These are phyloP conservation scores for Sarotherodon lohbergeri DNA, from an alignment of 2,113 vertebrate species.

Conservation along the genomic window DNA sequence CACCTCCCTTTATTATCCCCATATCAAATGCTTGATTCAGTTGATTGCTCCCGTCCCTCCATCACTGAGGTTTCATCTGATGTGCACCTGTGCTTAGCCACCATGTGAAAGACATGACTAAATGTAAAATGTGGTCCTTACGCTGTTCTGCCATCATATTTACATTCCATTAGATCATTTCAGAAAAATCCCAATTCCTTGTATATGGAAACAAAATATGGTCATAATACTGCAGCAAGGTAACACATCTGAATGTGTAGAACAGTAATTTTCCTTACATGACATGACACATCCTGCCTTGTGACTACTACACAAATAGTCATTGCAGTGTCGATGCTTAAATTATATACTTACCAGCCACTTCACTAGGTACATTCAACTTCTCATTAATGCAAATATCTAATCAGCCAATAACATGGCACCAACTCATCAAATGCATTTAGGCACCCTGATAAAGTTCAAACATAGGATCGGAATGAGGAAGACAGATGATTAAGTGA, in stretches of 20 bases:
- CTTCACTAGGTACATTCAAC: not conserved
- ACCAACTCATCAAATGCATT: not conserved
- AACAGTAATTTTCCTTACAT: not conserved
- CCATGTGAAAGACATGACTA: slow-evolving; percentile 17
- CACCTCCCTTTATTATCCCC: not conserved
- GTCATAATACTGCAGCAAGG: not conserved
- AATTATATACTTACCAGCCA: not conserved
- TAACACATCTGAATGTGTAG: not conserved
- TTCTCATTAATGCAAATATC: not conserved
- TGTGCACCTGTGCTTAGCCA: slow-evolving; percentile 42
- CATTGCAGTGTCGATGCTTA: not conserved
- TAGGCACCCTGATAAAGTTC: not conserved
- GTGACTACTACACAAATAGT: not conserved
- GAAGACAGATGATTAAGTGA: not conserved
- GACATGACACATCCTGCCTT: not conserved
- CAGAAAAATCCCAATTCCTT: slow-evolving; percentile 63
- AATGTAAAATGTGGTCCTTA: slow-evolving; percentile 25
- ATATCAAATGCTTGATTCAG: slow-evolving; percentile 42
- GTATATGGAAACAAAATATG: not conserved
- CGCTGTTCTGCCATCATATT: slow-evolving; percentile 40
- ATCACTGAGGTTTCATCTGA: slow-evolving; percentile 33
- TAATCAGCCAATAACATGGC: not conserved
- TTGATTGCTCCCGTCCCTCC: not conserved
- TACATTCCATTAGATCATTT: slow-evolving; percentile 61
- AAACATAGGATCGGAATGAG: not conserved